phyloP scores from a whole-genome alignment of 1,140 invertebrate genomes.

The Euura lappo region DNA sequence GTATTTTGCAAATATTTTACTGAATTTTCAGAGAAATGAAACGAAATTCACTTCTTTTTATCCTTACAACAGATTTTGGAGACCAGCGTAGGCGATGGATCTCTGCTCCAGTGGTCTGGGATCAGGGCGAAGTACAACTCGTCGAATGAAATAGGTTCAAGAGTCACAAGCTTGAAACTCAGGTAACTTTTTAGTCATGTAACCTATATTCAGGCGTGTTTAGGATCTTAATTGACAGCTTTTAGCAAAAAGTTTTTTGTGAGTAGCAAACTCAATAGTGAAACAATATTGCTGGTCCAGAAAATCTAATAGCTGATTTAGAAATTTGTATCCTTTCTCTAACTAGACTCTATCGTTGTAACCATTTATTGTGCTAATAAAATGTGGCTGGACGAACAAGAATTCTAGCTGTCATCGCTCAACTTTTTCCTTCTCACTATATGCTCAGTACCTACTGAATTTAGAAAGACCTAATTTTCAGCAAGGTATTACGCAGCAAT shows the following conservation, averaged over 20 bases:
- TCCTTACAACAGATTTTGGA: slow-evolving; percentile 24
- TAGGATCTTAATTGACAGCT: too few relatives aligned
- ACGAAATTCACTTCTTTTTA: not conserved
- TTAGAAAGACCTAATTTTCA: slow-evolving; percentile 15
- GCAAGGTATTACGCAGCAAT: slow-evolving; percentile 53
- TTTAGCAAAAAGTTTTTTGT: too few relatives aligned
- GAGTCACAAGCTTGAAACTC: slow-evolving; percentile 33
- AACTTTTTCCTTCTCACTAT: slow-evolving; percentile 28
- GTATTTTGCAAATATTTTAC: slow-evolving; percentile 18
- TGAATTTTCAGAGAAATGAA: too few relatives aligned
- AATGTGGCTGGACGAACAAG: too few relatives aligned
- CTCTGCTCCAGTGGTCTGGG: slow-evolving; percentile 47
- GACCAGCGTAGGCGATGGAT: slow-evolving; percentile 26
- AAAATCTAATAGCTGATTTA: too few relatives aligned
- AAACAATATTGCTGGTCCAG: too few relatives aligned
- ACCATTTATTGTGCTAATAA: slow-evolving; percentile 33
- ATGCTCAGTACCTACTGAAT: slow-evolving; percentile 32
- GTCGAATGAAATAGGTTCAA: slow-evolving; percentile 20
- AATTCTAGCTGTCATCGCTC: not conserved
- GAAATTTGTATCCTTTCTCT: too few relatives aligned
- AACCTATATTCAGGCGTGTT: too few relatives aligned
- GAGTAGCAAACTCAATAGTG: too few relatives aligned
- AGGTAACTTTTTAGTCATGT: slow-evolving; percentile 20
- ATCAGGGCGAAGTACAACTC: slow-evolving; percentile 59
- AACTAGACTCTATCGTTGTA: too few relatives aligned